A percentile compares a stretch with the other conserved stretches of the same genome.
Evolutionary conservation across 2,888 invertebrate species (phyloP).

Genomic region (Biston betularia): DNA sequence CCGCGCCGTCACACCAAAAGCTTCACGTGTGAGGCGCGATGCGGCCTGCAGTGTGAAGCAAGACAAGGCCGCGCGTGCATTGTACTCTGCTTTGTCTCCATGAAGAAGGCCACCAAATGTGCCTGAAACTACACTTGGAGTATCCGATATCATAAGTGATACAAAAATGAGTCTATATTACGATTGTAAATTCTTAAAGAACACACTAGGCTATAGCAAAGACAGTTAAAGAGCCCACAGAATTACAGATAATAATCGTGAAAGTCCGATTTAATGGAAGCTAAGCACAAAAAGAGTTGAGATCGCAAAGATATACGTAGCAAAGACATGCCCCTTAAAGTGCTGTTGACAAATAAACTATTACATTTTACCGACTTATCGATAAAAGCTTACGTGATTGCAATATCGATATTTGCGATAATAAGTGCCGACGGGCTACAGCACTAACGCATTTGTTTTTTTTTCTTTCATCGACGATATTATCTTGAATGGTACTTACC

Average conservation of each 20-base stretch:
- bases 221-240: conserved; percentile 14
- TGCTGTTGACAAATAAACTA: conserved; percentile 37
- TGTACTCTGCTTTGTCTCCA: no score
- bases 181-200: conserved; percentile 2
- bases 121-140: no score
- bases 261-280: conserved; percentile 23
- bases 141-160: no score
- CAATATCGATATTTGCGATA: conserved; percentile 47
- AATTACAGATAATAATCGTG: conserved; percentile 20
- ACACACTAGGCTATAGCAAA: background rate
- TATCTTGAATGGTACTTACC: conserved; percentile 36
- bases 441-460: conserved; percentile 34
- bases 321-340: conserved; percentile 33
- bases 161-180: background rate
- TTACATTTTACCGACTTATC: conserved; percentile 34
- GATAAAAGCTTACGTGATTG: conserved; percentile 48
- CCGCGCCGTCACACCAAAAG: no score
- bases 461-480: conserved; percentile 36
- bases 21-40: no score
- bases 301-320: conserved; percentile 29
- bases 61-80: no score
- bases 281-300: conserved; percentile 21
- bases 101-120: no score
- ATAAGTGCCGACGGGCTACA: conserved; percentile 37
- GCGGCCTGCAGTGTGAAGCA: no score